Base-by-base conservation (phyloP, 2,888 invertebrate genomes). In the Gisinianus flammeolus region DNA sequence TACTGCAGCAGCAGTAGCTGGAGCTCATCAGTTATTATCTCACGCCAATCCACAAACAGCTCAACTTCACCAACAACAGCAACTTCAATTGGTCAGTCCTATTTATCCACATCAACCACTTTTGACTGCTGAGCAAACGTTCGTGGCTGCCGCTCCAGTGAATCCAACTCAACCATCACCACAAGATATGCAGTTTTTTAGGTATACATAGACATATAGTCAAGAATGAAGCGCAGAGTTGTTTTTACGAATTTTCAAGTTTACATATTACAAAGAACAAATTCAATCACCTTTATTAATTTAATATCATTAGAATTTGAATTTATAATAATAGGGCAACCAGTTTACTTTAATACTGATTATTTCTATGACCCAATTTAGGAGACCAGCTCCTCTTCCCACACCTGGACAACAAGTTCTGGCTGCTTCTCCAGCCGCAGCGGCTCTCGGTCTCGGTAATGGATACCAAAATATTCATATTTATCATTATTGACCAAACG, bases 381-480 rank as follows among this genome's bases (percentile, higher is more conserved):
- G 76, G n/a, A 33, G 76, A 31, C 79, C 81, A 78, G 78, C 68
- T 19, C 79, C 80, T 33, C 72, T 28, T 16, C 77, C 54, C 19
- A 66, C 56, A 72, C 74, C 54, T 35, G 69, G 69, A 44, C 79
- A 79, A 26, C 77, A 31, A 31, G 28, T 54, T 24, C 78, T 73
- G 26, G 76, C 76, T 52, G 68, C 79, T 26, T 79, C 82, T 71
- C 62, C 81, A 79, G 68, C 79, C 66, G 77, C 79, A 24, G 80
- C 81, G 78, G 77, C 77, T 66, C 77, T 79, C 75, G 79, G 80
- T 80, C 77, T 79, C 80, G 78, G 80, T 70, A 84, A 83, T 79
- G 83, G 83, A 75, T 83, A 80, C 79, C 83, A 82, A 77, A 83
- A 83, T 82, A 81, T 83, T 79, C 83, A 82, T 75, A 78, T 81